phyloP scores from a whole-genome alignment of 2,888 invertebrate species.

The Luperina nickerlii region DNA sequence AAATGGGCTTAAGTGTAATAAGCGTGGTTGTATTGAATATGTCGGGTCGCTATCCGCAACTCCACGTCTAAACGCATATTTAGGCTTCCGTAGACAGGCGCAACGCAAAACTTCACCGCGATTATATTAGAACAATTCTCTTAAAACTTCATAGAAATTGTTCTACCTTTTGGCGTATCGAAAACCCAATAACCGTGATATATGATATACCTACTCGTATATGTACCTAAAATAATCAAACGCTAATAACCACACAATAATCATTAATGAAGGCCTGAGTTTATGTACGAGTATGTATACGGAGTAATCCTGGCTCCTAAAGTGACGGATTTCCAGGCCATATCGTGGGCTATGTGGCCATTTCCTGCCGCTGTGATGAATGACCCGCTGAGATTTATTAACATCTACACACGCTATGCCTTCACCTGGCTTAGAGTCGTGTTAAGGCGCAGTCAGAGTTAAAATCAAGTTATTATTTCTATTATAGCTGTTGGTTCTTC shows the following conservation, averaged over 20 bases:
- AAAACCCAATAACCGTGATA: not conserved
- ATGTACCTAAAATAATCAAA: too few relatives aligned
- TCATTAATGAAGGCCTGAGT: not conserved
- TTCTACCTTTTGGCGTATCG: not conserved
- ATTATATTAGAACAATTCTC: not conserved
- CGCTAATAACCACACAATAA: not conserved
- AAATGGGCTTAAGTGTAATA: not conserved
- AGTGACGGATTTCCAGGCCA: conserved; percentile 27
- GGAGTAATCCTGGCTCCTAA: conserved; percentile 26
- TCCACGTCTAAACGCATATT: not conserved
- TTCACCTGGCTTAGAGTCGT: not conserved
- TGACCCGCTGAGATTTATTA: conserved; percentile 50
- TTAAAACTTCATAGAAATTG: not conserved
- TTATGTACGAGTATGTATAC: not conserved
- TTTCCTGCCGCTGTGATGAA: conserved; percentile 47
- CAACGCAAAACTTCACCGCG: not conserved
- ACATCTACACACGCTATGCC: conserved; percentile 17
- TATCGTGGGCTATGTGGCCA: conserved; percentile 4
- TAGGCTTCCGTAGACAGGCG: not conserved
- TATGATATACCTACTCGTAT: not conserved
- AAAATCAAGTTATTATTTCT: not conserved
- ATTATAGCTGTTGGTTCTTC: not conserved
- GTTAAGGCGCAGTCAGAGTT: not conserved
- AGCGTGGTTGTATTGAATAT: too few relatives aligned
- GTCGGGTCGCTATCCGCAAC: too few relatives aligned